Base-by-base conservation (phyloP, 92 coral and sea anemone genomes). In the Phenganax marumi region DNA sequence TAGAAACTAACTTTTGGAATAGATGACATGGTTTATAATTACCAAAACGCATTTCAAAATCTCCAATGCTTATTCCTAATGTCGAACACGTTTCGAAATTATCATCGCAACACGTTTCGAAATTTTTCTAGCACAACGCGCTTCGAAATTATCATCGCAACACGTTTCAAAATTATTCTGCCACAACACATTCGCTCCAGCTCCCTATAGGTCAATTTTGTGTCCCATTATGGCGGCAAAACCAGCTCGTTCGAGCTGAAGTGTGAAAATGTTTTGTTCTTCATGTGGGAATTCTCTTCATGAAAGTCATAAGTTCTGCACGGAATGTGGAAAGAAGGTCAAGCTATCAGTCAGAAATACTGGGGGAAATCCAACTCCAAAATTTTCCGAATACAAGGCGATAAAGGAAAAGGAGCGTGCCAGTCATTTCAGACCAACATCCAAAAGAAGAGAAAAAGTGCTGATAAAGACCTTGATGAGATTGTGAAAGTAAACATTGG, bases 381-480 rank as follows among this genome's bases (percentile, higher is more conserved):
- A 19, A 56, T 82, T 82, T 61, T 48, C 70, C 51, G 70, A 84
- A 84, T 84, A 74, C 70, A 57, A 54, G 62, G 79, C 49, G 69
- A 26, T 51, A 83, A 83, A 55, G 72, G 87, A 63, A 71, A 75
- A 46, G 3, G 87, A 84, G 75, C 68, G 87, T 50, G 81, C 86
- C 13, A 60, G 69, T 58, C 78, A 16, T 74, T 83, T 58, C 53
- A 50, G 81, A 83, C 43, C 43, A 1, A 33, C 43, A 33, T 33
- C 43, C 3, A 69, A 24, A 69, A 69, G 19, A 21, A 69, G 50
- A 69, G 16, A 8, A 33, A 65, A 25, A 33, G 9, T 24, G 50
- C 12, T 24, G n/a, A 56, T 14, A 13, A 69, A 69, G 9, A 11
- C 19, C 14, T 69, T 12, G 75, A 24, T 10, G 52, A 69, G 3